Evolutionary conservation across 2,797 vertebrate species (phyloP).

Genomic region (Rhinoraja longicauda): DNA sequence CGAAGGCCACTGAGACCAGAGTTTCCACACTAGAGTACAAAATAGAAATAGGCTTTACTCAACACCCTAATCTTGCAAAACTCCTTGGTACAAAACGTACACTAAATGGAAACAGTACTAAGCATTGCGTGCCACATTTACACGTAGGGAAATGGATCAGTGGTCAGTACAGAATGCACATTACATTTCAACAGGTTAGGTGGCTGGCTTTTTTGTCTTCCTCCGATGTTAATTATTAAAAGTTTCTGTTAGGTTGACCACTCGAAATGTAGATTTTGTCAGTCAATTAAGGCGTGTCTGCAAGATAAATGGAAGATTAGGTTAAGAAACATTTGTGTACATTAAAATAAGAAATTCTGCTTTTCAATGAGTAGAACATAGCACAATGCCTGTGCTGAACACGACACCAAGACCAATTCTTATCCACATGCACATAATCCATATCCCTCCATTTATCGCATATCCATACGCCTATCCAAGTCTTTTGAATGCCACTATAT

Average conservation of each 20-base stretch:
- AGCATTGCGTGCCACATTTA: background rate
- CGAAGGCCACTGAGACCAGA: background rate
- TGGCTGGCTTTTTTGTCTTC: background rate
- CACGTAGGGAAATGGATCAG: background rate
- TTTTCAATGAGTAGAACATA: background rate
- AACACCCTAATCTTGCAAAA: constrained; percentile 1
- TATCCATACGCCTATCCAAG: no score
- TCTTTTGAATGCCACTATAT: no score
- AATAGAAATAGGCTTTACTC: background rate
- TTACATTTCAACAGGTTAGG: background rate
- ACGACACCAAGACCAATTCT: no score
- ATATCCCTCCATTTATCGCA: no score
- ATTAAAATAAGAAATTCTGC: background rate
- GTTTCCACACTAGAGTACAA: background rate
- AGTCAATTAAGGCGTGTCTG: background rate
- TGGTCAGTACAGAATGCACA: constrained; percentile 4
- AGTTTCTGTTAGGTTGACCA: background rate
- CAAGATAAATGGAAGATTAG: constrained; percentile 4
- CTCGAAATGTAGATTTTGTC: background rate
- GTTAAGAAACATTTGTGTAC: background rate
- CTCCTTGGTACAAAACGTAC: background rate
- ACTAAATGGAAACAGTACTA: background rate
- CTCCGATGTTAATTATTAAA: constrained; percentile 5
- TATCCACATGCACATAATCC: no score
- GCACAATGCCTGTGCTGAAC: no score